Conservation (phyloP, 2,888 invertebrate species). For the Pemphredon lugubris region DNA sequence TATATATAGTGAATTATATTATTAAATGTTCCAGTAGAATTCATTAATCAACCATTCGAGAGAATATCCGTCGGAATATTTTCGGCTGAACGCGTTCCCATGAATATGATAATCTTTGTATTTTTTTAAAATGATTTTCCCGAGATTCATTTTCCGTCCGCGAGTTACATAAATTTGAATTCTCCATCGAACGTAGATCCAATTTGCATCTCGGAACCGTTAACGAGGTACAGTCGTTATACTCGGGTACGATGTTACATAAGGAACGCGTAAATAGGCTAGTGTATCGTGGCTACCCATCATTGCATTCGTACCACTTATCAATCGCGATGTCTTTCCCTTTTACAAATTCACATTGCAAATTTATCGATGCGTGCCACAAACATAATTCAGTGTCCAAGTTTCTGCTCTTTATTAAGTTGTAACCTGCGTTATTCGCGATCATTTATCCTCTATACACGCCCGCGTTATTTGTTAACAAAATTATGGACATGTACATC, state of each 20-base stretch:
- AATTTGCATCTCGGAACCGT: slow-evolving; percentile 10
- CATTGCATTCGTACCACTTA: slow-evolving; percentile 10
- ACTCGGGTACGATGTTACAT: slow-evolving; percentile 22
- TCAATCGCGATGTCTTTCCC: background rate
- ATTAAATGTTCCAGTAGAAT: too few species aligned
- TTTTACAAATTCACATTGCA: slow-evolving; percentile 7
- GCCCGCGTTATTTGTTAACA: too few species aligned
- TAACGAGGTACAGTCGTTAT: slow-evolving; percentile 8
- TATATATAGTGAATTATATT: too few species aligned
- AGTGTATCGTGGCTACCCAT: slow-evolving; percentile 21
- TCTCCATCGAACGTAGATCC: slow-evolving; percentile 12
- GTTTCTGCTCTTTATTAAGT: slow-evolving; percentile 4
- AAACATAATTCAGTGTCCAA: background rate
- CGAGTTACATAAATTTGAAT: background rate
- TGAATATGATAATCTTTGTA: too few species aligned
- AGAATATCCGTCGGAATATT: too few species aligned
- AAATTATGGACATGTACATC: too few species aligned
- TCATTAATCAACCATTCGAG: too few species aligned
- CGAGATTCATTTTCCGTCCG: background rate
- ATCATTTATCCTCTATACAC: background rate
- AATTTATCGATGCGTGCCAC: slow-evolving; percentile 9
- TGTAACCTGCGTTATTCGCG: background rate
- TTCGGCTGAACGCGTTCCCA: too few species aligned
- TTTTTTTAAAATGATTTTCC: background rate
- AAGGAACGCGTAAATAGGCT: slow-evolving; percentile 33